Evolutionary conservation across 2,113 vertebrate species (phyloP), one percentile per base, ranked within the genome.

Genomic region (Phyllopteryx taeniolatus): DNA sequence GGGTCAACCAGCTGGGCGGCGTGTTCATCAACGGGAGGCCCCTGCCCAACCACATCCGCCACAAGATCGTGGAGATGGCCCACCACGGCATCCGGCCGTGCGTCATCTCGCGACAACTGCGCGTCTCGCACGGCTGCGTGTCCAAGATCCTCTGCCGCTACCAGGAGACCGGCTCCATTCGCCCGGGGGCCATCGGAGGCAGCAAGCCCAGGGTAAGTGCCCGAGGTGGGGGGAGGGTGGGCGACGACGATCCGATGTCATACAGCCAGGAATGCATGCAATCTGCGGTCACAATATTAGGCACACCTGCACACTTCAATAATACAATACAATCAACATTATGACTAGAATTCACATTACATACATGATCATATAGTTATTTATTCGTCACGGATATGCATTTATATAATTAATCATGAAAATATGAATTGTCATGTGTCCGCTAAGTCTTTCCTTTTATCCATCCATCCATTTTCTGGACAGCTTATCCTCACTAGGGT

Each of bases 51-150:
- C 98, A 99, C 83, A 99, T 99, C 88, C 94, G 98, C 43, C 98
- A 99, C 86, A 99, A 99, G 92, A 99, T 99, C 54, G 98, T 99
- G 85, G 98, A 99, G 89, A 98, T 99, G 98, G 98, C 98, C 8
- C 98, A 99, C 79, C 98, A 99, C 44, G 98, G 98, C 74, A 98
- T 99, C 91, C 90, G 98, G 68, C 98, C 98, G 89, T 99, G 98
- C 68, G 98, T 99, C 76, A 99, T 99, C 91, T 99, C 98, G 80
- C 90, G 98, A 69, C 98, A 99, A 89, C 88, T 99, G 42, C 92
- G 97, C 0, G 98, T 99, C 59, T 99, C 97, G 73, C 98, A 99
- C 53, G 97, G 98, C 19, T 99, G 97, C 13, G 97, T 98, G 54
- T 99, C 98, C 91, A 99, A 99, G 93, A 99, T 99, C 84, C 95